phyloP scores from a whole-genome alignment of 23 tunicate genomes.

The Corella eumyota region DNA sequence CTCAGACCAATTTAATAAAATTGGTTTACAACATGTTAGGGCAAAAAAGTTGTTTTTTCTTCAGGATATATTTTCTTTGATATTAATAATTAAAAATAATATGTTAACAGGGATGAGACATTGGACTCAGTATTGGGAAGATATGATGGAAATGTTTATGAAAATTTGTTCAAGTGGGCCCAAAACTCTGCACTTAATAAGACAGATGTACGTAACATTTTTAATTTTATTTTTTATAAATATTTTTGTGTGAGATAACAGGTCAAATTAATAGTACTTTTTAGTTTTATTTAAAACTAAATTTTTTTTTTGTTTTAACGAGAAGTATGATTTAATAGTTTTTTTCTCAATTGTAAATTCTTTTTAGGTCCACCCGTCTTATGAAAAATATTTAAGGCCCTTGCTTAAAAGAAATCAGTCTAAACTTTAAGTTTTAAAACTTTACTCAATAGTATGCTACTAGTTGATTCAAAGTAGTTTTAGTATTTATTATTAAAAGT shows the following conservation, averaged over 20 bases:
- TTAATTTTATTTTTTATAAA: neutral
- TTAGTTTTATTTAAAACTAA: neutral
- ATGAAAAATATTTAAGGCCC: constrained; percentile 67
- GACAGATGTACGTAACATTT: constrained; percentile 58
- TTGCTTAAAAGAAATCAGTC: constrained; percentile 67
- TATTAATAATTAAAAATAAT: neutral
- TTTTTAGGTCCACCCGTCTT: constrained; percentile 79
- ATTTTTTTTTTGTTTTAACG: too few relatives aligned
- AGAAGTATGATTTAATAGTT: too few relatives aligned
- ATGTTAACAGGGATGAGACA: constrained; percentile 43
- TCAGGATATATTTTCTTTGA: neutral
- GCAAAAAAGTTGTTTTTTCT: neutral
- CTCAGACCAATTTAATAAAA: too few relatives aligned
- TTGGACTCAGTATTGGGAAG: constrained; percentile 74
- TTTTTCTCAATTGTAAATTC: too few relatives aligned
- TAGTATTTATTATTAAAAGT: too few relatives aligned
- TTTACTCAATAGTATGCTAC: too few relatives aligned
- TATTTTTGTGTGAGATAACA: too few relatives aligned
- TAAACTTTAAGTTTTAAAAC: constrained; percentile 30
- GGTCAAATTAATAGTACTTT: too few relatives aligned
- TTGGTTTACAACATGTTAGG: too few relatives aligned
- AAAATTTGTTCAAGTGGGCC: constrained; percentile 83
- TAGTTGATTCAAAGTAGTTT: too few relatives aligned
- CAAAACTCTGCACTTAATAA: constrained; percentile 77
- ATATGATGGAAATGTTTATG: constrained; percentile 92